A percentile compares a stretch with the other conserved stretches of the same genome.
These are phyloP conservation scores for Cromileptes altivelis DNA, from an alignment of 2,113 vertebrate species.

Conservation along the genomic window DNA sequence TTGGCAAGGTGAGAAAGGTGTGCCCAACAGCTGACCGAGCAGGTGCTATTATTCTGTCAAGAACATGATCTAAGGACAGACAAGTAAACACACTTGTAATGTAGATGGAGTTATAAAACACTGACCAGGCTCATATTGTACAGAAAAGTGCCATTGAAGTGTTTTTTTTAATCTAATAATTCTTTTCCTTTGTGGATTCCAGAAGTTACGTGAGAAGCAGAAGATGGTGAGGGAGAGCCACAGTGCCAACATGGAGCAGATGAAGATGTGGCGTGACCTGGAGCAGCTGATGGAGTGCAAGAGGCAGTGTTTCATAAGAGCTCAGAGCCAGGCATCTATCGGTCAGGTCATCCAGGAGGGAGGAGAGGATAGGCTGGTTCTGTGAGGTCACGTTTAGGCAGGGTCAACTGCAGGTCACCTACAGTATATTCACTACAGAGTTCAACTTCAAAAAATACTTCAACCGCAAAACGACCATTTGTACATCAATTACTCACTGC, in stretches of 20 bases:
- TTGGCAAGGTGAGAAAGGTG: slow-evolving; percentile 92
- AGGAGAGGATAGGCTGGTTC: slow-evolving; percentile 92
- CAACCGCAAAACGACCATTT: too few species aligned
- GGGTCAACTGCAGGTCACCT: background rate
- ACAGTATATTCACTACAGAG: background rate
- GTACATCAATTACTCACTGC: too few species aligned
- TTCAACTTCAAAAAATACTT: background rate
- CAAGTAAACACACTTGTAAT: background rate
- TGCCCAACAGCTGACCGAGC: slow-evolving; percentile 13
- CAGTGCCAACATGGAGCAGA: slow-evolving; percentile 93
- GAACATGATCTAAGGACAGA: slow-evolving; percentile 18
- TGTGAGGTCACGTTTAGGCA: slow-evolving; percentile 80
- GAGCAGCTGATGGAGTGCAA: slow-evolving; percentile 94
- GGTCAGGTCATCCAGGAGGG: slow-evolving; percentile 96
- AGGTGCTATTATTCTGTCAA: slow-evolving; percentile 39
- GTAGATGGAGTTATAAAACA: background rate
- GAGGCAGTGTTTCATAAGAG: slow-evolving; percentile 91
- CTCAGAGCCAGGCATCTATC: slow-evolving; percentile 89
- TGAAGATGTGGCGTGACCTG: slow-evolving; percentile 96
- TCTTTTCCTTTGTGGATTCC: slow-evolving; percentile 41
- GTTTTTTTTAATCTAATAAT: background rate
- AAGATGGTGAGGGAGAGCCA: slow-evolving; percentile 93
- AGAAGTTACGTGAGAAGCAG: slow-evolving; percentile 96
- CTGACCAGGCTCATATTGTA: background rate
- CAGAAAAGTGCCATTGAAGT: background rate